These are phyloP conservation scores for Actinernus sp. DNA, from an alignment of 92 coral and sea anemone species.

Conservation along the genomic window DNA sequence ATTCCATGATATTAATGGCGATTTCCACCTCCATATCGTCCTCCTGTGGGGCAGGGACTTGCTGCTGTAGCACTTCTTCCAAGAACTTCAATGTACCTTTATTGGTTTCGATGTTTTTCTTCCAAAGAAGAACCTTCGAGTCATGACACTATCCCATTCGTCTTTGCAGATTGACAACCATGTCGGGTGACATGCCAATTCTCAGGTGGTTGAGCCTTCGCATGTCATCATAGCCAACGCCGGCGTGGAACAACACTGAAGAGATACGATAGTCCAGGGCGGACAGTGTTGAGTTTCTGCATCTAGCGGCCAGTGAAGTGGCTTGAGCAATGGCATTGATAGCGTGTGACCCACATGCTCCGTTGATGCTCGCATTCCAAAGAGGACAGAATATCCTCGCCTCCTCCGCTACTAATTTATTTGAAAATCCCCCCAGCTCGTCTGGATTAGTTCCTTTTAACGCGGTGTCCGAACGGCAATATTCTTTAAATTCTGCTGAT, in stretches of 20 bases:
- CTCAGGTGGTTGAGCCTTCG: slow-evolving; percentile 25
- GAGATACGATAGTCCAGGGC: slow-evolving; percentile 44
- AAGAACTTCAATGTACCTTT: not conserved
- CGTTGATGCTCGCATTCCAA: slow-evolving; percentile 42
- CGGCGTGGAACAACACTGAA: slow-evolving; percentile 33
- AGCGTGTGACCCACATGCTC: slow-evolving; percentile 41
- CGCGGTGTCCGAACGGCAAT: slow-evolving; percentile 36
- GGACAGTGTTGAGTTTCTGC: slow-evolving; percentile 37
- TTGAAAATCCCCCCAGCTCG: slow-evolving; percentile 33
- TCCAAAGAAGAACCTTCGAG: slow-evolving; percentile 33
- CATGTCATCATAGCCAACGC: slow-evolving; percentile 13
- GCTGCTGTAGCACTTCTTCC: slow-evolving; percentile 26
- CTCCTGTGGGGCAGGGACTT: slow-evolving; percentile 6
- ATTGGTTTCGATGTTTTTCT: slow-evolving; percentile 12
- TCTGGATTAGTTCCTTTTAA: slow-evolving; percentile 44
- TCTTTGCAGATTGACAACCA: slow-evolving; percentile 11
- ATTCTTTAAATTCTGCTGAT: slow-evolving; percentile 23
- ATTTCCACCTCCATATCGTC: slow-evolving; percentile 36
- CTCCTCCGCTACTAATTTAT: slow-evolving; percentile 38
- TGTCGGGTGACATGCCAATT: slow-evolving; percentile 32
- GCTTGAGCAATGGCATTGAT: slow-evolving; percentile 17
- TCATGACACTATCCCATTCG: slow-evolving; percentile 18
- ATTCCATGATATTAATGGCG: not conserved
- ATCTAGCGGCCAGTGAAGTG: slow-evolving; percentile 36
- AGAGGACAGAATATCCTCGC: slow-evolving; percentile 27